Conservation (phyloP, 2,113 vertebrate species). For the Ictidomys tridecemlineatus region DNA sequence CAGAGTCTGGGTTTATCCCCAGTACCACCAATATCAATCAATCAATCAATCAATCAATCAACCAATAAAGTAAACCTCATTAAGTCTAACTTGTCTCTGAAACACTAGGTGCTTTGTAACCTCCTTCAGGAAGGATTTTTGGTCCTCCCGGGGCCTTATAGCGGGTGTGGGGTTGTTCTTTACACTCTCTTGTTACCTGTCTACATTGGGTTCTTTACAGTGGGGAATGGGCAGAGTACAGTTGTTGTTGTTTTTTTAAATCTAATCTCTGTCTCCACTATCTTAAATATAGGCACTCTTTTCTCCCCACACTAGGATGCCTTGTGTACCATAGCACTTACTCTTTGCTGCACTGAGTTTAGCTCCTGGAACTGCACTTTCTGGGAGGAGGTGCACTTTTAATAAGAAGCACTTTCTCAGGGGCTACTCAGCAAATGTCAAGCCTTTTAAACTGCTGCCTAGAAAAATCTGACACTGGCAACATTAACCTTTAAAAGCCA, state of each 20-base stretch:
- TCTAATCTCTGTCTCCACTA: background rate
- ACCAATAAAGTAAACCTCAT: background rate
- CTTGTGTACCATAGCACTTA: background rate
- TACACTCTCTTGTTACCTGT: background rate
- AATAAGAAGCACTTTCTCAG: constrained; percentile 69
- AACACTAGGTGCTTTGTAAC: background rate
- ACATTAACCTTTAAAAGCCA: constrained; percentile 78
- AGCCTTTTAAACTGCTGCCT: constrained; percentile 72
- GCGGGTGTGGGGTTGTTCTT: background rate
- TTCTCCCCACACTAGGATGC: no score
- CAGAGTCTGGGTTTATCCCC: no score
- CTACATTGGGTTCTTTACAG: background rate
- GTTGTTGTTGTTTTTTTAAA: background rate
- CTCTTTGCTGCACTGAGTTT: background rate
- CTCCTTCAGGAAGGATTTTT: background rate
- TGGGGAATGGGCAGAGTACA: background rate
- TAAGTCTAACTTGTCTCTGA: background rate
- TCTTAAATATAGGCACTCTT: background rate
- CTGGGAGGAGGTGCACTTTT: constrained; percentile 48
- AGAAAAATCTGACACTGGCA: constrained; percentile 71
- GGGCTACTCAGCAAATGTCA: constrained; percentile 78
- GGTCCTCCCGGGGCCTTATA: fast-evolving
- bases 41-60: background rate
- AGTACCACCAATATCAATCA: no score
- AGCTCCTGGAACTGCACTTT: background rate